Evolutionary conservation across 2,888 invertebrate genomes (phyloP).

Genomic region (Thereva nobilitata): DNA sequence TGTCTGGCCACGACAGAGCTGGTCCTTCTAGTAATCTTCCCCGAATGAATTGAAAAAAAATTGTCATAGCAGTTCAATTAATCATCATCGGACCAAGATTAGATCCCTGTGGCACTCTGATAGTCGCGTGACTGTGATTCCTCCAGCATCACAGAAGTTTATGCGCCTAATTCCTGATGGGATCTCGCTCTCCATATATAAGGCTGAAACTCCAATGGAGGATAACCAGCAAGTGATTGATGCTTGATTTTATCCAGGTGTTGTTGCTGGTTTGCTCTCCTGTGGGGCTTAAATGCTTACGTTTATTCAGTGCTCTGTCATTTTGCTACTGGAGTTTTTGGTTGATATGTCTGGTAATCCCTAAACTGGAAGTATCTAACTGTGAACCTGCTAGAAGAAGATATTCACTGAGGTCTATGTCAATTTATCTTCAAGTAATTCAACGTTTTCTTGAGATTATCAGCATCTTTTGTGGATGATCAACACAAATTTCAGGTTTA

Average conservation of each 20-base stretch:
- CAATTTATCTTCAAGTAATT: background rate
- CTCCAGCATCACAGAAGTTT: constrained; percentile 20
- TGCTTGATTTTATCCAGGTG: constrained; percentile 33
- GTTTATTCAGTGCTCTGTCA: constrained; percentile 13
- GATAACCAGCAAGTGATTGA: constrained; percentile 27
- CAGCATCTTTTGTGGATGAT: constrained; percentile 18
- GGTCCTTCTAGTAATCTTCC: constrained; percentile 8
- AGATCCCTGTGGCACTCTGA: constrained; percentile 18
- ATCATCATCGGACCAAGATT: constrained; percentile 33
- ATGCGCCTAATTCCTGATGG: constrained; percentile 22
- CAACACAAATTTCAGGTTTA: constrained; percentile 6
- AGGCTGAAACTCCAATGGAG: constrained; percentile 6
- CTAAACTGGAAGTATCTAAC: constrained; percentile 5
- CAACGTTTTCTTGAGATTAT: constrained; percentile 6
- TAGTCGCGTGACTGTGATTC: background rate
- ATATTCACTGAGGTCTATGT: constrained; percentile 7
- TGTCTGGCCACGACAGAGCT: background rate
- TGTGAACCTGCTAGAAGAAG: constrained; percentile 28
- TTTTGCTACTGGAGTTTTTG: constrained; percentile 22
- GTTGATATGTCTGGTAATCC: constrained; percentile 10
- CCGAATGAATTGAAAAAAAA: constrained; percentile 23
- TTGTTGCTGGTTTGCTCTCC: constrained; percentile 33
- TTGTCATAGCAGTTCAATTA: constrained; percentile 37
- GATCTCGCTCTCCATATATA: constrained; percentile 11
- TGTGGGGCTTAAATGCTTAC: constrained; percentile 8